Conservation (phyloP, 2,113 vertebrate genomes). For the Steatornis caripensis region DNA sequence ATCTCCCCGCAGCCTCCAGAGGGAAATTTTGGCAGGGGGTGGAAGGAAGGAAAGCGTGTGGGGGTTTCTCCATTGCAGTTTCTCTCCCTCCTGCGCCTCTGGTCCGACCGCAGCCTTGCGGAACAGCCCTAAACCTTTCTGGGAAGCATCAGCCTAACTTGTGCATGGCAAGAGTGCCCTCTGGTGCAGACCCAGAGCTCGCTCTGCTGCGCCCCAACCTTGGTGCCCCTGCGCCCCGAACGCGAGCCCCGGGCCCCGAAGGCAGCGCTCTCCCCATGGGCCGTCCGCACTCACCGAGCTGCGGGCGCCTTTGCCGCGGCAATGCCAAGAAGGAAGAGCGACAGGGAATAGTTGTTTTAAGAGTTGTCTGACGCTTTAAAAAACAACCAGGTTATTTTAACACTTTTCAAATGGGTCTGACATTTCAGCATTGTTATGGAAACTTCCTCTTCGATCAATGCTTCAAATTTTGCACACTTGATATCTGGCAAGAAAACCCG, state of each 20-base stretch:
- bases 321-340: background rate
- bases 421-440: background rate
- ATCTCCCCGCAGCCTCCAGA: background rate
- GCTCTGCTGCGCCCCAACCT: background rate
- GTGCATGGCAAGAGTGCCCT: constrained; percentile 23
- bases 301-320: accelerated
- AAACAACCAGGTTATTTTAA: background rate
- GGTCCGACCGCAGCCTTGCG: accelerated
- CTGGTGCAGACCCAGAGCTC: constrained; percentile 15
- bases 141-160: background rate
- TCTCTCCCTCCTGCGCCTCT: accelerated
- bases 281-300: background rate
- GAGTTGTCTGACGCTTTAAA: background rate
- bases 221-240: background rate
- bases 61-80: background rate
- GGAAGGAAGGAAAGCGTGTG: background rate
- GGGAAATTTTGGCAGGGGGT: background rate
- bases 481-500: background rate
- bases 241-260: too few species aligned
- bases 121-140: accelerated
- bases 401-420: background rate
- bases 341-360: background rate
- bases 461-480: background rate
- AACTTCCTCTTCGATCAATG: background rate
- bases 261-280: background rate